Evolutionary conservation across 2,797 vertebrate species (phyloP), one percentile per base, ranked within the genome.

Genomic region (Eurystomus glaucurus): DNA sequence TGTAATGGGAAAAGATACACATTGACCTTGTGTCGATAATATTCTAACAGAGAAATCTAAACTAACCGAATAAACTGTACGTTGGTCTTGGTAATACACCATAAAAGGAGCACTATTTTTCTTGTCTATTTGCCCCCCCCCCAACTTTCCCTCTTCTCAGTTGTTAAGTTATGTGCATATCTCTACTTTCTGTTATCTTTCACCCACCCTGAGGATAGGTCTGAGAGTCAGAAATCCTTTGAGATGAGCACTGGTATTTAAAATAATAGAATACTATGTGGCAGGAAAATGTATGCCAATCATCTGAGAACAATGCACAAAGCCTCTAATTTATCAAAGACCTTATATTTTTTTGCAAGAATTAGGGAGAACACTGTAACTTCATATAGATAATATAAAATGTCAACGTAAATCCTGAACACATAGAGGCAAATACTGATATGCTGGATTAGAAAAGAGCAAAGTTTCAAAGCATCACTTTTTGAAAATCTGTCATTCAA

Each of bases 171-270:
- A 46, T 7, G 5, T 43, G 10, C 14, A 9, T 41, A 70, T 64
- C 22, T 75, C 19, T 31, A 66, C 16, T 29, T 75, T 69, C 25
- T 85, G 45, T 52, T 89, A 69, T 43, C 25, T 22, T 85, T 69
- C 31, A 33, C 7, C 18, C 33, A 46, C 9, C 1, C 37, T 0
- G 0, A 54, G 21, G 33, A 26, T 10, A 52, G 19, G 51, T 64
- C 62, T 46, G 37, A 80, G 45, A 64, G 19, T 35, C 7, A 57
- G 52, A 58, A 65, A 83, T 35, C 14, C 26, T 57, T 75, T 57
- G 33, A 79, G 48, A 76, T 41, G 5, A 80, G 62, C 37, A n/a
- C 18, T 28, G 48, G 6, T 39, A 61, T 50, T 61, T 55, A 82
- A 66, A 86, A 66, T 54, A 70, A 71, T 18, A 64, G 19, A 85